Evolutionary conservation across 2,797 vertebrate species (phyloP).

Genomic region (Rhynchotus rufescens): DNA sequence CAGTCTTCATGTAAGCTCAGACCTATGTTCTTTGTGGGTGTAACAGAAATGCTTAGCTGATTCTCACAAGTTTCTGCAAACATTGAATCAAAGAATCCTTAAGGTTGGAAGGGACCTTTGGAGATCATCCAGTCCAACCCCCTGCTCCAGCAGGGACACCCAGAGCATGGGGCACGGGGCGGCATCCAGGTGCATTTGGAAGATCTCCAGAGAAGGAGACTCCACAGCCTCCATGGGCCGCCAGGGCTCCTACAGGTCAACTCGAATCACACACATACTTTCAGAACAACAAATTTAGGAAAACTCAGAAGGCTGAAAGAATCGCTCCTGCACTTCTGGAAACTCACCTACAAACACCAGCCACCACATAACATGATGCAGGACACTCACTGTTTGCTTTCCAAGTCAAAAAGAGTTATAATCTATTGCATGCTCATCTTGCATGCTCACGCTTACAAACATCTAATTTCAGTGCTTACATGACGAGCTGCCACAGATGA

Average conservation of each 20-base stretch:
- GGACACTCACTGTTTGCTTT: background rate
- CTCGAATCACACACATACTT: background rate
- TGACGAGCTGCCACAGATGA: background rate
- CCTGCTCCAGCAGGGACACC: no score
- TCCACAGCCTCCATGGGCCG: no score
- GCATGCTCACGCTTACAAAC: background rate
- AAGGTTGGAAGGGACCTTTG: no score
- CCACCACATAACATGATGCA: background rate
- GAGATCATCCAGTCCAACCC: no score
- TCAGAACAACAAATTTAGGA: background rate
- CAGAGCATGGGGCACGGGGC: no score
- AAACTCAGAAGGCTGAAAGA: background rate
- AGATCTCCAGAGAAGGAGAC: no score
- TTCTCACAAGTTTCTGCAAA: conserved; percentile 7
- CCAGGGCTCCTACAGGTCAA: background rate
- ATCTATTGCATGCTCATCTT: background rate
- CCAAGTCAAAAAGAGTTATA: background rate
- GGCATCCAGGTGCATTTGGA: no score
- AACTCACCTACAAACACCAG: background rate
- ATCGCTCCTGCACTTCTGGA: background rate
- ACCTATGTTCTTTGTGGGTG: background rate
- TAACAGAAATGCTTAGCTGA: conserved; percentile 4
- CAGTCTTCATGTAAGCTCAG: background rate
- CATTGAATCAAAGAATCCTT: background rate
- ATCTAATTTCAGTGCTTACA: background rate